phyloP scores from a whole-genome alignment of 53 echinoderm and acorn worm species.

The Hippasteria phrygiana region DNA sequence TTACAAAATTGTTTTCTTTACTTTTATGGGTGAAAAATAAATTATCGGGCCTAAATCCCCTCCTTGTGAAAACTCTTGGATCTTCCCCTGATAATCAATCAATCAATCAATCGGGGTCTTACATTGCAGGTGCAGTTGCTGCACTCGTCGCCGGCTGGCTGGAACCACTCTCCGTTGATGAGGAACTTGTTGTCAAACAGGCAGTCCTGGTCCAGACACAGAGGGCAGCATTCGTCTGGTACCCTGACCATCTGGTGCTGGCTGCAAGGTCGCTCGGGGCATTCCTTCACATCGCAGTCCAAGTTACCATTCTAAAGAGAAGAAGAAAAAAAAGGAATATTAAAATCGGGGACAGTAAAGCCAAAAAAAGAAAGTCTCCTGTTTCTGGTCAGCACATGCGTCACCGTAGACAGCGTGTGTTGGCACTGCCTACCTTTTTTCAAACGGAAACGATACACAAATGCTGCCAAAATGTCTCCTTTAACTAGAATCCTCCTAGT shows the following conservation, averaged over 20 bases:
- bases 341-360: neutral
- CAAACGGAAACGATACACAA: too few species aligned
- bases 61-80: neutral
- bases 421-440: too few species aligned
- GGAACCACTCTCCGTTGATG: constrained; percentile 54
- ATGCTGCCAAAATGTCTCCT: too few species aligned
- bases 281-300: constrained; percentile 65
- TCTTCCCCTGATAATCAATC: neutral
- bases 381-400: too few species aligned
- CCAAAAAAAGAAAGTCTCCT: too few species aligned
- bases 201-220: constrained; percentile 70
- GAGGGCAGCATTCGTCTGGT: constrained; percentile 81
- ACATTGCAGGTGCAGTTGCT: constrained; percentile 74
- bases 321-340: neutral
- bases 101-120: neutral
- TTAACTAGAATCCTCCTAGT: too few species aligned
- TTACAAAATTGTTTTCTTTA: too few species aligned
- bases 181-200: constrained; percentile 76
- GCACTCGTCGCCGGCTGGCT: constrained; percentile 66
- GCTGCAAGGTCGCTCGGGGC: constrained; percentile 61
- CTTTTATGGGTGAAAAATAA: too few species aligned
- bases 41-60: neutral
- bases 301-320: constrained; percentile 64
- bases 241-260: constrained; percentile 56
- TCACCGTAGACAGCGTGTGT: too few species aligned